These are phyloP conservation scores for Peribatodes rhomboidaria DNA, from an alignment of 2,888 invertebrate species.

Conservation along the genomic window DNA sequence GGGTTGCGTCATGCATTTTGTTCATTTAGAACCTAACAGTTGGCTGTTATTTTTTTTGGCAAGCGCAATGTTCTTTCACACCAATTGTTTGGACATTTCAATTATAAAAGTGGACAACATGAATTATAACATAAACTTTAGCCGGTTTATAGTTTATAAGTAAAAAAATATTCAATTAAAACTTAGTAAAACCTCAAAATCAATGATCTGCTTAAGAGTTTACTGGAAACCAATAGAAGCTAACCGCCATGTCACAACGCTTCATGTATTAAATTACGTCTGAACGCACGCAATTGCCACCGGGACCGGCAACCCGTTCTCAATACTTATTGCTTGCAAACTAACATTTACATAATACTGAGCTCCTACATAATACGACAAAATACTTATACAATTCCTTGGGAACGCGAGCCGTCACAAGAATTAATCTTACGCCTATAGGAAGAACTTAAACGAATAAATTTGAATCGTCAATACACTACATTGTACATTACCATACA, in stretches of 20 bases:
- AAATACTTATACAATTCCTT: constrained; percentile 46
- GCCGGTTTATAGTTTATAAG: no score
- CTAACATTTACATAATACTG: constrained; percentile 46
- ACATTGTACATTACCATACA: constrained; percentile 55
- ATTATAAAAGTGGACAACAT: no score
- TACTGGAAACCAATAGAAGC: constrained; percentile 8
- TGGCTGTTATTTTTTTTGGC: no score
- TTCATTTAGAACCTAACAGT: no score
- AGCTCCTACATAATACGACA: constrained; percentile 41
- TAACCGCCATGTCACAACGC: constrained; percentile 12
- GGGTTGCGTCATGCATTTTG: no score
- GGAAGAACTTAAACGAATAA: constrained; percentile 47
- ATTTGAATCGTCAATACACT: constrained; percentile 63
- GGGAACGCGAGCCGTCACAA: constrained; percentile 41
- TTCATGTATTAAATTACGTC: constrained; percentile 24
- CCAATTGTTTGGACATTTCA: no score
- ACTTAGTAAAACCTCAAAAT: not conserved
- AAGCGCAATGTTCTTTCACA: no score
- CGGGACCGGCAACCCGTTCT: constrained; percentile 26
- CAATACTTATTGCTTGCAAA: constrained; percentile 44
- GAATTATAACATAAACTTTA: no score
- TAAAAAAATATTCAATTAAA: no score
- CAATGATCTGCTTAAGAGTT: not conserved
- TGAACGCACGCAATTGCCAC: constrained; percentile 29
- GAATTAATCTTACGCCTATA: constrained; percentile 46